These are phyloP conservation scores for Gryllus bimaculatus DNA, from an alignment of 1,140 invertebrate species.

Conservation along the genomic window DNA sequence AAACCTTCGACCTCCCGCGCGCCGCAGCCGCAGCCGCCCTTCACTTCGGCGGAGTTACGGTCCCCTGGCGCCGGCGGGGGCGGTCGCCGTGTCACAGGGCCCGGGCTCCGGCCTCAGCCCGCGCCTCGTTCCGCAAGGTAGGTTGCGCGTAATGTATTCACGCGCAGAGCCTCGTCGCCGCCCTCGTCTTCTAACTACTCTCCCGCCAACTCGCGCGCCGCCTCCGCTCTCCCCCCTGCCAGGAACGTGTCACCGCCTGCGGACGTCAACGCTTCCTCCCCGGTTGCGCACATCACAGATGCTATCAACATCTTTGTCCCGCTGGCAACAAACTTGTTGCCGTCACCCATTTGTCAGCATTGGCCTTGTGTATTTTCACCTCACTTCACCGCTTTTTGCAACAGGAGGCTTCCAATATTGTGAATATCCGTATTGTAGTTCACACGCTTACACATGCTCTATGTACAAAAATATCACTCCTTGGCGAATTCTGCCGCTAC, in stretches of 20 bases:
- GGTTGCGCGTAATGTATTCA: not conserved
- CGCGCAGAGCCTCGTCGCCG: not conserved
- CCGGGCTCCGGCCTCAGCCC: not conserved
- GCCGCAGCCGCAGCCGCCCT: too few species aligned
- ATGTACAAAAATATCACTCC: too few species aligned
- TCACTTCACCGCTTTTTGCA: not conserved
- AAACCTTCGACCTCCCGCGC: too few species aligned
- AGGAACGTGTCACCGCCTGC: not conserved
- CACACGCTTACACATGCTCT: too few species aligned
- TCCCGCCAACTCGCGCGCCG: not conserved
- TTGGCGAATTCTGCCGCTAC: too few species aligned
- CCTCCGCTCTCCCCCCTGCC: not conserved
- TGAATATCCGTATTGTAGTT: too few species aligned
- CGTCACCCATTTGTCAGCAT: not conserved
- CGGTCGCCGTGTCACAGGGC: too few species aligned
- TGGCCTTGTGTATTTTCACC: not conserved
- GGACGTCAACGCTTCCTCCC: not conserved
- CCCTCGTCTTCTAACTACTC: not conserved
- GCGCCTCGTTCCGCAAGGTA: not conserved
- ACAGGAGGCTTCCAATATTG: too few species aligned
- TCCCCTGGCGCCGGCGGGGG: too few species aligned
- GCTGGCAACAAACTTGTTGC: not conserved
- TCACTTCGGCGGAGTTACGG: too few species aligned
- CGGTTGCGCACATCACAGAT: not conserved
- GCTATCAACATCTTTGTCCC: not conserved